A percentile compares a stretch with the other conserved stretches of the same genome.
Conservation (phyloP, 2,888 invertebrate species). For the Cenopis cana region DNA sequence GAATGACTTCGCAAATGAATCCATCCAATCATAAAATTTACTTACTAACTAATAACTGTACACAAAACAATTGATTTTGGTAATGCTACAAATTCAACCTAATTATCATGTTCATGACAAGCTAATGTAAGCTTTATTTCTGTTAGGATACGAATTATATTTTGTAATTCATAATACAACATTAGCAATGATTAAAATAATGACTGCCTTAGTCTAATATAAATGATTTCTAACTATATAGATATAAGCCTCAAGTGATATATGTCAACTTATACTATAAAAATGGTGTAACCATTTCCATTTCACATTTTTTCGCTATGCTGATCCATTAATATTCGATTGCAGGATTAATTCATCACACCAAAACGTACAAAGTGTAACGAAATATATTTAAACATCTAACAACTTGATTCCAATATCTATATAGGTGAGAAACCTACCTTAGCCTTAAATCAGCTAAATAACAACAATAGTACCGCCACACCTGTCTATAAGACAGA, state of each 20-base stretch:
- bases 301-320: neutral
- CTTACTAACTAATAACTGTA: conserved; percentile 1
- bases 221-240: conserved; percentile 25
- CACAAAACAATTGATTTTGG: conserved; percentile 17
- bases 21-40: neutral
- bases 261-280: neutral
- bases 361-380: neutral
- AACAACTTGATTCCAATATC: conserved; percentile 10
- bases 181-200: conserved; percentile 60
- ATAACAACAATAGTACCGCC: neutral
- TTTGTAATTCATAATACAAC: conserved; percentile 51
- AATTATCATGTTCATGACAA: neutral
- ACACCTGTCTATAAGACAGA: neutral
- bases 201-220: conserved; percentile 34
- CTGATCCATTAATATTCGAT: neutral
- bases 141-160: neutral
- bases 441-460: conserved; percentile 3
- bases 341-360: neutral
- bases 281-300: neutral
- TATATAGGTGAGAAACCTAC: conserved; percentile 9
- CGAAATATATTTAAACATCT: neutral
- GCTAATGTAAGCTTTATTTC: conserved; percentile 4
- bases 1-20: conserved; percentile 1
- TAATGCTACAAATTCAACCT: conserved; percentile 12
- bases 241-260: conserved; percentile 16